Evolutionary conservation across 2,113 vertebrate genomes (phyloP), one percentile per base, ranked within the genome.

Genomic region (Suncus etruscus): DNA sequence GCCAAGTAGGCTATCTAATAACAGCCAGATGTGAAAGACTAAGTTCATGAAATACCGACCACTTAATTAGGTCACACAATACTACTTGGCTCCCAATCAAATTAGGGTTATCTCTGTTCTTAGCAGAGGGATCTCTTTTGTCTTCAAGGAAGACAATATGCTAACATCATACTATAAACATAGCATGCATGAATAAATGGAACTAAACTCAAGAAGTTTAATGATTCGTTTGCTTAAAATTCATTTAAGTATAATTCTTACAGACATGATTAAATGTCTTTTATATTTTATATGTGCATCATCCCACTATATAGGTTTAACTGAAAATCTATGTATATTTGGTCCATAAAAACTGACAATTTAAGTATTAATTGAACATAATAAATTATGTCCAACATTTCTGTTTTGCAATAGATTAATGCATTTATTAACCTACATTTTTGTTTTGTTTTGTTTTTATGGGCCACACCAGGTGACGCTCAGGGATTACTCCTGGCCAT

Each of bases 11-110:
- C 81, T 95, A 89, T 89, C 77, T 95, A 95, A 91, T 89, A 94
- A 94, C 70, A 93, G 84, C 75, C 94, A 95, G 92, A 96, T 92
- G 89, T 89, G 79, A 93, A 94, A 93, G 83, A 92, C 47, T 91
- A 91, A 83, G 58, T 66, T 85, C 83, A 89, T 72, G 39, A 93
- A 94, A 89, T 87, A 76, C 48, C 54, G 69, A 82, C 63, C 50
- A 78, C 78, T 89, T 88, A 89, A 94, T 92, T 86, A 91, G 82
- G 75, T 92, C 86, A 95, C 51, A 80, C 66, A 95, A 82, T 89
- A 92, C 69, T 78, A 90, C 75, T 92, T 93, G 89, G 66, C 25
- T 86, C 39, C 12, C 72, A n/a, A 76, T 94, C 91, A 92, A 90
- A 92, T 92, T 89, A 89, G 81, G 39, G 50, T 78, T 92, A 86